phyloP scores from a whole-genome alignment of 2,888 invertebrate genomes.

The Drosophila koepferae region DNA sequence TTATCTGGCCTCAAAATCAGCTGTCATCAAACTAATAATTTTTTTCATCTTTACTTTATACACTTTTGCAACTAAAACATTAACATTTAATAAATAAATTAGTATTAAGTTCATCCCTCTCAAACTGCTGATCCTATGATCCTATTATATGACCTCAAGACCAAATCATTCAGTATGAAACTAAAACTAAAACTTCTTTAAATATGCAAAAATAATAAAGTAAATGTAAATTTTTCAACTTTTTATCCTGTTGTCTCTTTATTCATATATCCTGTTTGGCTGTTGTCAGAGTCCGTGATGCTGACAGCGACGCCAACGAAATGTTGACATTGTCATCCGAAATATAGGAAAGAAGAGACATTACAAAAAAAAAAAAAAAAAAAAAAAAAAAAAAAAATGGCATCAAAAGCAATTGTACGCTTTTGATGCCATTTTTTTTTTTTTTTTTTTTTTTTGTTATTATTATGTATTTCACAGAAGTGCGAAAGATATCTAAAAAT shows the following conservation, averaged over 20 bases:
- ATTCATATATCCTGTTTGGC: neutral
- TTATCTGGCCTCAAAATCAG: no score
- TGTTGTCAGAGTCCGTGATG: neutral
- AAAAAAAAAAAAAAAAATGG: constrained; percentile 34
- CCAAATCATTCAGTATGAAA: no score
- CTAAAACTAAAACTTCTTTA: no score
- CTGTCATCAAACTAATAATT: no score
- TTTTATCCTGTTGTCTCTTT: neutral
- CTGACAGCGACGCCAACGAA: constrained; percentile 50
- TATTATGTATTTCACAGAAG: constrained; percentile 66
- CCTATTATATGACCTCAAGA: no score
- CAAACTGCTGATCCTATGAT: neutral
- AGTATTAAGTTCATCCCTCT: neutral
- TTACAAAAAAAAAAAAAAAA: constrained; percentile 22
- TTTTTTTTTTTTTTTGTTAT: no score
- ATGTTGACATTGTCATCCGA: constrained; percentile 65
- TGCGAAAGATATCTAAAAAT: constrained; percentile 58
- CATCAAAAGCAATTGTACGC: no score
- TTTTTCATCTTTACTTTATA: no score
- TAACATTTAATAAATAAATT: neutral
- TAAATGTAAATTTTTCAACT: neutral
- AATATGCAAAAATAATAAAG: neutral
- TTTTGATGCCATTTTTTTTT: no score
- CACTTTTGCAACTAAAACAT: neutral
- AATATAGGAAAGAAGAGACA: constrained; percentile 44